phyloP scores from a whole-genome alignment of 2,113 vertebrate genomes.

The Hyaena hyaena region DNA sequence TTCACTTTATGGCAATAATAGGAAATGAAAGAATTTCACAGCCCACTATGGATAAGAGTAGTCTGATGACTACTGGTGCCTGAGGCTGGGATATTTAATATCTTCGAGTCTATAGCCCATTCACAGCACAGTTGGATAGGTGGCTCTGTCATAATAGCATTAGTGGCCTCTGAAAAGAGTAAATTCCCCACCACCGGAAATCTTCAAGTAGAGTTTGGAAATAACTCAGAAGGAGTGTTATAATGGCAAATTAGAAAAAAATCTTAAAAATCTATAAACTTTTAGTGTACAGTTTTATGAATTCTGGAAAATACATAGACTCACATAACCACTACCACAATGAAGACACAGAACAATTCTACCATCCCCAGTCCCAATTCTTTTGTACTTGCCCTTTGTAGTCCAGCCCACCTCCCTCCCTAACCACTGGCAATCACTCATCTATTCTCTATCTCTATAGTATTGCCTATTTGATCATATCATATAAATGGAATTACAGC shows the following conservation, averaged over 20 bases:
- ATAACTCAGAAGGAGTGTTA: background rate
- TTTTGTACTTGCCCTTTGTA: background rate
- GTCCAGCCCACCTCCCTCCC: background rate
- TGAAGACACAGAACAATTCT: background rate
- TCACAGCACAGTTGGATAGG: background rate
- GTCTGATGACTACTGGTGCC: background rate
- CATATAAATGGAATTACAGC: background rate
- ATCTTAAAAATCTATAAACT: background rate
- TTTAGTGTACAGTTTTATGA: background rate
- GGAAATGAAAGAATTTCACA: constrained; percentile 11
- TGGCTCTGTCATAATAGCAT: background rate
- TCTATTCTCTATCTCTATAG: background rate
- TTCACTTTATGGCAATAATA: background rate
- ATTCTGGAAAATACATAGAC: background rate
- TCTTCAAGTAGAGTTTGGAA: background rate
- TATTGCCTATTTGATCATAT: background rate
- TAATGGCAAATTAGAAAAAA: background rate
- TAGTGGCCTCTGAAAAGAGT: background rate
- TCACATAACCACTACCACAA: background rate
- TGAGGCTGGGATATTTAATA: background rate
- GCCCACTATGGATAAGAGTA: background rate
- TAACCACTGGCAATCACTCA: background rate
- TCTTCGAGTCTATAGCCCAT: background rate
- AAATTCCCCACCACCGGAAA: background rate
- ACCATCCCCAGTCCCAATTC: background rate